Evolutionary conservation across 53 echinoderm and acorn worm species (phyloP).

Genomic region (Mesocentrotus franciscanus): DNA sequence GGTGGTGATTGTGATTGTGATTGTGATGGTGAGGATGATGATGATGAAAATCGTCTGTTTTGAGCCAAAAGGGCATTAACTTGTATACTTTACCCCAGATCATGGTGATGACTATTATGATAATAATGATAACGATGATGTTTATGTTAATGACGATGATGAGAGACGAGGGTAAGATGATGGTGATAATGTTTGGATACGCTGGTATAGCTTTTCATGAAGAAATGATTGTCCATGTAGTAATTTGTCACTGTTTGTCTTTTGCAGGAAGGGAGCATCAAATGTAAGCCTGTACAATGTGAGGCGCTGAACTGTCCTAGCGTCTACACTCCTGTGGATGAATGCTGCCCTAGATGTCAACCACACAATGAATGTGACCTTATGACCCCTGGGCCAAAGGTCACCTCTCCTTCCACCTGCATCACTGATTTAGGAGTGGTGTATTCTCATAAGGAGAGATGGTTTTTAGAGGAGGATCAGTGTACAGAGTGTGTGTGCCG

Average conservation of each 20-base stretch:
- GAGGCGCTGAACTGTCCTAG: slow-evolving; percentile 75
- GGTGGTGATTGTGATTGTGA: not conserved
- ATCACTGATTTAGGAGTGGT: slow-evolving; percentile 56
- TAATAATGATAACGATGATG: not conserved
- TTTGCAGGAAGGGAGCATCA: slow-evolving; percentile 58
- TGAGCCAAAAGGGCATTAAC: too few species aligned
- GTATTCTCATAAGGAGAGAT: slow-evolving; percentile 81
- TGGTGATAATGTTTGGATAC: not conserved
- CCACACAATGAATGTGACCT: slow-evolving; percentile 75
- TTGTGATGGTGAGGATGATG: not conserved
- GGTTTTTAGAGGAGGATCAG: slow-evolving; percentile 85
- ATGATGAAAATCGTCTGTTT: too few species aligned
- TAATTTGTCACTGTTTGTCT: not conserved
- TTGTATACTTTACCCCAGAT: too few species aligned
- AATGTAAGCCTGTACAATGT: slow-evolving; percentile 73
- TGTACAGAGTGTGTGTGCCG: slow-evolving; percentile 90
- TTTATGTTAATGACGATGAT: not conserved
- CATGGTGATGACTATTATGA: not conserved
- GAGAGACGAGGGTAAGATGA: too few species aligned
- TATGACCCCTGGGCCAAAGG: slow-evolving; percentile 34
- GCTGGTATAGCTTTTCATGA: not conserved
- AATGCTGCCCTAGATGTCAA: slow-evolving; percentile 97
- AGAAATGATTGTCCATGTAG: not conserved
- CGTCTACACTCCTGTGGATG: slow-evolving; percentile 83
- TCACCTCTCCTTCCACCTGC: slow-evolving; percentile 59